Base-by-base conservation (phyloP, 2,113 vertebrate genomes). In the Silurus asotus region DNA sequence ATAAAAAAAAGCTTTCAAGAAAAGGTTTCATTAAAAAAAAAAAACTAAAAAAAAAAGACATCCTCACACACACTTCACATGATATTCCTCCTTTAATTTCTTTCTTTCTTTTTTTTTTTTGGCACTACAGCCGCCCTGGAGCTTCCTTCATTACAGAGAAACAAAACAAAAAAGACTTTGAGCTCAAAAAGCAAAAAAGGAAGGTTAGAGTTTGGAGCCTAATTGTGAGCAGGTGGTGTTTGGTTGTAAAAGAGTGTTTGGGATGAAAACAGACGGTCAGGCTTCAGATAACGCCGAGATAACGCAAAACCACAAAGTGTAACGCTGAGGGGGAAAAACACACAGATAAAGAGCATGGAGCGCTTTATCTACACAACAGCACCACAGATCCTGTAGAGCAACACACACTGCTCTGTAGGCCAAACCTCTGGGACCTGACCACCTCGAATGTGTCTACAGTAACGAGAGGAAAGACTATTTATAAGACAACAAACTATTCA, bases 291-390 rank as follows among this genome's bases (percentile, higher is more conserved):
- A 78, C 61, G 25, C 55, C 3, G 3, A 51, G 23, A 37, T 37
- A 37, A 37, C 13, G 45, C 14, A 11, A 6, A 64, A 20, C 83
- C 83, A 20, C 69, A 75, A 56, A 19, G 48, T n/a, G 4, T 1
- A 77, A 58, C 20, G 4, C 5, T 74, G 83, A 62, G 45, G 48
- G 37, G 45, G 48, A 48, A 85, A 78, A 84, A 59, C 83, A 8
- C 58, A 84, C 72, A 53, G 83, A 77, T 64, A 84, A 84, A 77
- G 59, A 67, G 8, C 45, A 4, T 45, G 8, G 19, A 28, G 19
- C 13, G n/a, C 25, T 58, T 67, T 67, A 67, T 85, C 59, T 65
- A 45, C 74, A 45, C 1, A n/a, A 55, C 28, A 1, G 65, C n/a
- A 49, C 2, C 37, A 53, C 8, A 28, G 67, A 59, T 59, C 37